Base-by-base conservation (phyloP, 2,888 invertebrate species). In the Dioctria linearis region DNA sequence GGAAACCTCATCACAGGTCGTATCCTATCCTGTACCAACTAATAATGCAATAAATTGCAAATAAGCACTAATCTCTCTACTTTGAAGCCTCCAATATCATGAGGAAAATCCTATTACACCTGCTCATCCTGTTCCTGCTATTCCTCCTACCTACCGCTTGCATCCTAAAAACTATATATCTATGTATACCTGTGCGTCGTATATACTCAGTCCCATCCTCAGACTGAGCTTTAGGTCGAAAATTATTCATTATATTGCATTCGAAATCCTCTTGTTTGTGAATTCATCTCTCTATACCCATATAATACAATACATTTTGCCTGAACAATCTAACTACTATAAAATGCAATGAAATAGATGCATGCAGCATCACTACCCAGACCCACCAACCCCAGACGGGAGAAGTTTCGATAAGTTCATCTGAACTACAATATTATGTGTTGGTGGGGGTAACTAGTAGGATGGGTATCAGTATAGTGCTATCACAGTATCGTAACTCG, bases 321-420 rank as follows among this genome's bases (percentile, higher is more conserved):
- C 57, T 57, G 57, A 25, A 25, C 57, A 57, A 57, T 57, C 25
- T 25, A 25, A 25, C 25, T 25, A 25, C 25, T 57, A 57, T 13
- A 25, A 57, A 57, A 25, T 11, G 8, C n/a, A 25, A 57, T n/a
- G 57, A 57, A 57, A 57, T 57, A 11, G 57, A 5, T 57, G 5
- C 46, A 5, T 46, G 46, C 46, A 46, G 46, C 46, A 25, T 25
- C 25, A 46, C 46, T 46, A 46, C 46, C 46, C 46, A 46, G 1
- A 46, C 46, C 46, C 46, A 46, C 8, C 46, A 5, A 46, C 46
- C 25, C 5, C 8, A 46, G 46, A 5, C 13, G 11, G 11, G 25
- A 5, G 4, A 8, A 46, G 67, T n/a, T 67, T 25, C 25, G 67
- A 67, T 67, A 13, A 42, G 67, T 67, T 67, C 67, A 67, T 67